phyloP scores from a whole-genome alignment of 2,888 invertebrate genomes.

The Xestia rhomboidea region DNA sequence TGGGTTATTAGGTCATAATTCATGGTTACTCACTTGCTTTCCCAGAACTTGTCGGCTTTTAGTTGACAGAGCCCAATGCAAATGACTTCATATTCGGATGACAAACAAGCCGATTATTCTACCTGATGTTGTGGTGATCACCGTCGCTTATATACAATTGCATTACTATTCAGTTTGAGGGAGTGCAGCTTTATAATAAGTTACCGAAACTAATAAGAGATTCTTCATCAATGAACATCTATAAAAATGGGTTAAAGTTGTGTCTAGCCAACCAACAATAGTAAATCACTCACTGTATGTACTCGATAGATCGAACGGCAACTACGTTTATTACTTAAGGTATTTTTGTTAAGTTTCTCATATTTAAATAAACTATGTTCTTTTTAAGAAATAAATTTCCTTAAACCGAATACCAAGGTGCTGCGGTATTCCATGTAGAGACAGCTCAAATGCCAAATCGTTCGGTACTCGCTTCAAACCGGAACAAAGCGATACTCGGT shows the following conservation, averaged over 20 bases:
- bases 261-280: neutral
- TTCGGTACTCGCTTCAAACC: neutral
- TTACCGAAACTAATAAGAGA: neutral
- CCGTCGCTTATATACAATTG: neutral
- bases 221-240: neutral
- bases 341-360: neutral
- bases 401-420: neutral
- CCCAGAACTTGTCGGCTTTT: neutral
- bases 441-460: neutral
- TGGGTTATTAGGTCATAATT: neutral
- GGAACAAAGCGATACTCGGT: neutral
- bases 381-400: neutral
- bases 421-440: neutral
- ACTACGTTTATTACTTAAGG: neutral
- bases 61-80: neutral
- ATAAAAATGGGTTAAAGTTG: neutral
- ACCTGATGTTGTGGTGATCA: neutral
- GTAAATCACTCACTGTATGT: neutral
- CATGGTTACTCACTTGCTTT: neutral
- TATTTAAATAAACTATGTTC: neutral
- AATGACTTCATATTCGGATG: neutral
- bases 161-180: neutral
- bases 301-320: neutral
- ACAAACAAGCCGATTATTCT: neutral
- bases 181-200: neutral